phyloP scores from a whole-genome alignment of 2,888 invertebrate genomes.

The Drosophila suboccidentalis region DNA sequence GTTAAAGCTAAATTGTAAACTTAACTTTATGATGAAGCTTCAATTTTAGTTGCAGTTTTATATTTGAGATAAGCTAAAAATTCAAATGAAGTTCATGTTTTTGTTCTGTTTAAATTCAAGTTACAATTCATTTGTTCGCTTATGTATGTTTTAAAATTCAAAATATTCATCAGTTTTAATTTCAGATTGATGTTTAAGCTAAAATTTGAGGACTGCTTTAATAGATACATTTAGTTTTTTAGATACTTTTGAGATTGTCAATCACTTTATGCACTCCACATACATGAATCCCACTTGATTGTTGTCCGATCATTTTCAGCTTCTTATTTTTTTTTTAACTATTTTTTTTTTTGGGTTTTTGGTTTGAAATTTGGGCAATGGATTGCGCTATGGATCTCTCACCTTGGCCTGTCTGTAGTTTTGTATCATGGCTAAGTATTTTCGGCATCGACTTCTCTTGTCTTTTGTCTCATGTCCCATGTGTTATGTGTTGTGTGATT shows the following conservation, averaged over 20 bases:
- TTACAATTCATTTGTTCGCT: too few species aligned
- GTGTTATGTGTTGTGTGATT: constrained; percentile 39
- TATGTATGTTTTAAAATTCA: too few species aligned
- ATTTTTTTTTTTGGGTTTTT: background rate
- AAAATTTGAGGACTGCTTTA: background rate
- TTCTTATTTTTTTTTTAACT: constrained; percentile 11
- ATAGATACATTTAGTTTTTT: constrained; percentile 11
- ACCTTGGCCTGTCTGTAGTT: constrained; percentile 60
- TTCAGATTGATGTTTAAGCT: background rate
- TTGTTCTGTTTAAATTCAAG: too few species aligned
- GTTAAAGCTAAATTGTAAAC: background rate
- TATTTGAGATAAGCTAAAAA: too few species aligned
- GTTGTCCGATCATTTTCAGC: constrained; percentile 29
- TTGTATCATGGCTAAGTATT: constrained; percentile 36
- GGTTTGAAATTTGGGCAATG: constrained; percentile 5
- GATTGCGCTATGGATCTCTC: constrained; percentile 50
- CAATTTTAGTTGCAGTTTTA: too few species aligned
- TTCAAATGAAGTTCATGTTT: background rate
- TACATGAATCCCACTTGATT: constrained; percentile 31
- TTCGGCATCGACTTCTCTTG: constrained; percentile 7
- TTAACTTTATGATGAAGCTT: background rate
- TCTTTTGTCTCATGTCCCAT: constrained; percentile 13
- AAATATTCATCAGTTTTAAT: too few species aligned
- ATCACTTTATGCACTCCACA: constrained; percentile 20
- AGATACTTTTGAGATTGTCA: constrained; percentile 11